Conservation (phyloP, 2,888 invertebrate genomes). For the Agrotis segetum region DNA sequence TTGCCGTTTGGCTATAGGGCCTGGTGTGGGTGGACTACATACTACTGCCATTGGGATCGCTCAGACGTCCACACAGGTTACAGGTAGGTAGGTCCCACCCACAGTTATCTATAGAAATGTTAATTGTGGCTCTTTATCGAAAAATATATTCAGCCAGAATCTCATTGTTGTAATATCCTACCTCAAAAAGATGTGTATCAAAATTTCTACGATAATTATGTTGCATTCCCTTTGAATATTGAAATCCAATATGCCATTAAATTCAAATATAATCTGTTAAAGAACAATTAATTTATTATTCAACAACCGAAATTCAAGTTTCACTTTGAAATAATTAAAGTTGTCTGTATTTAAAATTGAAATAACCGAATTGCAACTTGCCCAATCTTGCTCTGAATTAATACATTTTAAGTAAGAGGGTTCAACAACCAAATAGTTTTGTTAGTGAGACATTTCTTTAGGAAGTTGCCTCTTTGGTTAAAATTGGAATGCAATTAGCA, state of each 20-base stretch:
- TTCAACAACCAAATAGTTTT: conserved; percentile 15
- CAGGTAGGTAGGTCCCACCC: too few relatives aligned
- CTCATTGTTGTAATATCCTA: not conserved
- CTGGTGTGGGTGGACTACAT: too few relatives aligned
- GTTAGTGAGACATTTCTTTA: conserved; percentile 1
- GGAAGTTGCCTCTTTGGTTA: conserved; percentile 7
- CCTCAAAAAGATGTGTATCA: not conserved
- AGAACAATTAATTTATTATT: conserved; percentile 34
- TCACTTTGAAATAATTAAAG: conserved; percentile 37
- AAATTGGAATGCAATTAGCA: conserved; percentile 48
- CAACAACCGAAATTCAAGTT: conserved; percentile 33
- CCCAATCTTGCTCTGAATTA: conserved; percentile 31
- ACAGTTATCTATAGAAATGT: too few relatives aligned
- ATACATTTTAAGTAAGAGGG: conserved; percentile 24
- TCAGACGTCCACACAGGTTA: too few relatives aligned
- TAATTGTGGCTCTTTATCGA: not conserved
- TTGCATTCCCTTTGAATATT: not conserved
- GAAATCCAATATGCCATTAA: not conserved
- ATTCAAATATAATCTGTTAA: conserved; percentile 9
- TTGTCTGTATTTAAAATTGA: conserved; percentile 36
- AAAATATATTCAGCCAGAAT: not conserved
- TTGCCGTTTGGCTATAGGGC: too few relatives aligned
- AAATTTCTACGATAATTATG: not conserved
- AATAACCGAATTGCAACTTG: conserved; percentile 30
- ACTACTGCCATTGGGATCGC: too few relatives aligned